phyloP scores from a whole-genome alignment of 1,140 invertebrate species.

The Adelges cooleyi region DNA sequence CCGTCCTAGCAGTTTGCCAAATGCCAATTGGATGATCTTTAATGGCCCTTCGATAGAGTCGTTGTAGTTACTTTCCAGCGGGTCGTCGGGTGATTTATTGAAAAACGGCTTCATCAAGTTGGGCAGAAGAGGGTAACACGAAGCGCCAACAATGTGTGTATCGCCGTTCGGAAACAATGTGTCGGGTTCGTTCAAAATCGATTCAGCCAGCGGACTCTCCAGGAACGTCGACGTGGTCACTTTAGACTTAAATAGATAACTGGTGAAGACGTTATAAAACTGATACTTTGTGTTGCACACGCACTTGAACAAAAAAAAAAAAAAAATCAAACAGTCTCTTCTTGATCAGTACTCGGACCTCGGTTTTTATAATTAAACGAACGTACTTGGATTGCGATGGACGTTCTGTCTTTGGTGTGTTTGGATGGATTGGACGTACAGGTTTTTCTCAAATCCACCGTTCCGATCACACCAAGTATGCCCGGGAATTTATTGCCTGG shows the following conservation, averaged over 20 bases:
- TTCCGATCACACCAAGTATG: conserved; percentile 14
- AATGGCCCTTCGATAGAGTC: conserved; percentile 1
- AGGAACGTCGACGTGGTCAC: conserved; percentile 1
- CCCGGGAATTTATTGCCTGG: neutral
- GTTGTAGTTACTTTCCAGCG: neutral
- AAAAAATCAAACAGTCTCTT: too few species aligned
- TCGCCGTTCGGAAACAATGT: neutral
- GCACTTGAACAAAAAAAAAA: conserved; percentile 2
- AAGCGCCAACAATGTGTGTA: conserved; percentile 2
- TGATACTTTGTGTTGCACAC: conserved; percentile 14
- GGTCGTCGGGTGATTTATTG: neutral
- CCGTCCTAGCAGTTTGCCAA: conserved; percentile 3
- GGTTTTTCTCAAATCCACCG: conserved; percentile 11
- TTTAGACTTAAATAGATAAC: neutral
- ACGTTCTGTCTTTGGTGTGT: conserved; percentile 9
- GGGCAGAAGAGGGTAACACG: conserved; percentile 4
- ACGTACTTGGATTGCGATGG: conserved; percentile 7
- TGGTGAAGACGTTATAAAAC: conserved; percentile 20
- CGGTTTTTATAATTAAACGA: too few species aligned
- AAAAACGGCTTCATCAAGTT: conserved; percentile 17
- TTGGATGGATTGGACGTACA: conserved; percentile 17
- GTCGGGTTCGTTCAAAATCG: conserved; percentile 2
- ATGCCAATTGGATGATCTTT: neutral
- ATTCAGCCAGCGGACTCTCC: conserved; percentile 15
- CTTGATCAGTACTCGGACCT: too few species aligned